phyloP scores from a whole-genome alignment of 2,888 invertebrate species.

The Xylocampa areola region DNA sequence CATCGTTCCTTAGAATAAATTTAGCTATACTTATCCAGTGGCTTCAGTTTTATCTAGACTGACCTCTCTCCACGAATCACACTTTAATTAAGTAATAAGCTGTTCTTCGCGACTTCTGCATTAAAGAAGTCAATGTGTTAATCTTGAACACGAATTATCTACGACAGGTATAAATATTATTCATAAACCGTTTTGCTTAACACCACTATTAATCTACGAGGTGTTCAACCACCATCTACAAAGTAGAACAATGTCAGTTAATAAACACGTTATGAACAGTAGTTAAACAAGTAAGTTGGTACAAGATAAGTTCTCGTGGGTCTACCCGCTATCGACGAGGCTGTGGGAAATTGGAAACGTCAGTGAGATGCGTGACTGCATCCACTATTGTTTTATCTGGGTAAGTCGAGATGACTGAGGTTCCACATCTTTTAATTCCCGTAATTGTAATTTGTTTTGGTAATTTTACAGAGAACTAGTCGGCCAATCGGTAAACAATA shows the following conservation, averaged over 20 bases:
- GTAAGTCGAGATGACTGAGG: constrained; percentile 43
- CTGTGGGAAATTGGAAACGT: constrained; percentile 70
- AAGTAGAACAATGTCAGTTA: constrained; percentile 32
- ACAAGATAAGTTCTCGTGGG: constrained; percentile 35
- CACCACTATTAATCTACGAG: constrained; percentile 8
- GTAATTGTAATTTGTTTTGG: not conserved
- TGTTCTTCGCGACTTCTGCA: too few relatives aligned
- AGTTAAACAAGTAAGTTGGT: constrained; percentile 19
- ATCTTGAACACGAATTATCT: too few relatives aligned
- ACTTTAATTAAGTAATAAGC: too few relatives aligned
- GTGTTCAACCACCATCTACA: constrained; percentile 20
- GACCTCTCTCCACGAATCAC: too few relatives aligned
- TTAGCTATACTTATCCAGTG: too few relatives aligned
- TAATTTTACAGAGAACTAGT: too few relatives aligned
- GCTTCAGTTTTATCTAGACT: too few relatives aligned
- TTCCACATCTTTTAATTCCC: constrained; percentile 39
- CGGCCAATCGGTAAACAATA: too few relatives aligned
- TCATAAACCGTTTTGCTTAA: constrained; percentile 10
- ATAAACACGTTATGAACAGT: constrained; percentile 27
- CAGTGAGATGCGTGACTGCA: constrained; percentile 58
- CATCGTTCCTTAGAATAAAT: too few relatives aligned
- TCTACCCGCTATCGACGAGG: constrained; percentile 47
- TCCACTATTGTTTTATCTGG: constrained; percentile 60
- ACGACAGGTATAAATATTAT: too few relatives aligned
- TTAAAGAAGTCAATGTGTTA: too few relatives aligned